These are phyloP conservation scores for Danio rerio DNA, from an alignment of 2,113 vertebrate species.

Conservation along the genomic window DNA sequence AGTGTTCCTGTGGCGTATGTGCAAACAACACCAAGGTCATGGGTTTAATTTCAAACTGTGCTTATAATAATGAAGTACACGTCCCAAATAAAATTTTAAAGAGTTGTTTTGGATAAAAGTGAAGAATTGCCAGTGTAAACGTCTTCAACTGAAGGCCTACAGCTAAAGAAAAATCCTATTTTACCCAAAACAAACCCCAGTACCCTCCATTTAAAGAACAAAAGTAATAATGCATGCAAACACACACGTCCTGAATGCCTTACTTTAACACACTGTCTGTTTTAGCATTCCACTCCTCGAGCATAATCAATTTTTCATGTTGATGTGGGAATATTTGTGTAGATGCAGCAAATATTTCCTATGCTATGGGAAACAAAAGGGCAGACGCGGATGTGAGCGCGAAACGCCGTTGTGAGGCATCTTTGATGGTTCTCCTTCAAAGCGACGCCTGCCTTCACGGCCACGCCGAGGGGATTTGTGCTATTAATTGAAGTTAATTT, in stretches of 20 bases:
- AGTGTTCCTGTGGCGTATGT: background rate
- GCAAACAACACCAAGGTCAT: background rate
- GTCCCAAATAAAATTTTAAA: background rate
- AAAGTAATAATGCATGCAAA: conserved; percentile 38
- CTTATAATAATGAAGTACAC: background rate
- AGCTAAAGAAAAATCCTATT: background rate
- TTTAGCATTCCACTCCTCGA: conserved; percentile 48
- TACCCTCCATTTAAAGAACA: conserved; percentile 18
- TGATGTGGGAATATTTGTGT: conserved; percentile 60
- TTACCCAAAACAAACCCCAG: conserved; percentile 3
- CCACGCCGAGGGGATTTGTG: conserved; percentile 89
- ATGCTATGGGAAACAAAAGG: conserved; percentile 56
- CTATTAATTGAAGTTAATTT: conserved; percentile 99
- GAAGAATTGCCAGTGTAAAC: background rate
- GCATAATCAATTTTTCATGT: conserved; percentile 58
- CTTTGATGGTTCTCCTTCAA: conserved; percentile 99
- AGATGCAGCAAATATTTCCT: conserved; percentile 62
- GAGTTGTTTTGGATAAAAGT: background rate
- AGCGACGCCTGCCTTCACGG: conserved; percentile 82
- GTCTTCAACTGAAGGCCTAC: background rate
- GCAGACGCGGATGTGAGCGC: conserved; percentile 9
- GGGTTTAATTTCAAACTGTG: background rate
- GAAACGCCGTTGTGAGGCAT: conserved; percentile 59
- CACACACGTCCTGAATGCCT: conserved; percentile 48
- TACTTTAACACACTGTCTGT: conserved; percentile 39